Percentiles rank a stretch among this genome's conserved stretches.
phyloP scores from a whole-genome alignment of 1,140 invertebrate genomes.

The Nautilus pompilius region DNA sequence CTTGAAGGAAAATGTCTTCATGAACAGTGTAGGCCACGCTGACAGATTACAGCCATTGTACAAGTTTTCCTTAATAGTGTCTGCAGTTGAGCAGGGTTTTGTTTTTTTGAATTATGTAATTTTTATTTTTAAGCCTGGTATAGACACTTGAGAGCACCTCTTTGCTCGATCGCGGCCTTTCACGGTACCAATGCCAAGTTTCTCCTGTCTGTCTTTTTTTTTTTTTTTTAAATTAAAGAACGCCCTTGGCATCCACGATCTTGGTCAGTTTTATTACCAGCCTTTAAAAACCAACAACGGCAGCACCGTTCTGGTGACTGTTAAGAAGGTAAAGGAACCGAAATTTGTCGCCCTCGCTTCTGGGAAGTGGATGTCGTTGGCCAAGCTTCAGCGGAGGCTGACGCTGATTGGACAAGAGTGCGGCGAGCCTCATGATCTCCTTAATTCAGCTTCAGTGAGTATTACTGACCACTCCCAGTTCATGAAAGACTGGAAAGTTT shows the following conservation, averaged over 20 bases:
- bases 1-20: no score
- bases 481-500: no score
- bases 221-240: conserved; percentile 56
- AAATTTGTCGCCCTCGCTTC: conserved; percentile 65
- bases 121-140: no score
- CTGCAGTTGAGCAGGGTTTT: no score
- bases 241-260: conserved; percentile 82
- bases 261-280: conserved; percentile 89
- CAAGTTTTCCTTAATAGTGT: no score
- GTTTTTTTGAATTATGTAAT: no score
- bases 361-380: conserved; percentile 84
- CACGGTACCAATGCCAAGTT: background rate
- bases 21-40: no score
- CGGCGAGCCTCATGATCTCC: conserved; percentile 64
- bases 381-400: conserved; percentile 64
- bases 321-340: conserved; percentile 78
- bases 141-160: no score
- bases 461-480: no score
- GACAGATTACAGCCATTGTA: no score
- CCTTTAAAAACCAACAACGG: conserved; percentile 83
- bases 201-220: background rate
- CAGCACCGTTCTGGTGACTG: conserved; percentile 83
- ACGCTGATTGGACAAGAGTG: conserved; percentile 19
- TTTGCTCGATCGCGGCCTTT: no score
- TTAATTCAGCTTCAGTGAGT: conserved; percentile 36